Conservation (phyloP, 2,797 vertebrate species). For the Argya squamiceps region DNA sequence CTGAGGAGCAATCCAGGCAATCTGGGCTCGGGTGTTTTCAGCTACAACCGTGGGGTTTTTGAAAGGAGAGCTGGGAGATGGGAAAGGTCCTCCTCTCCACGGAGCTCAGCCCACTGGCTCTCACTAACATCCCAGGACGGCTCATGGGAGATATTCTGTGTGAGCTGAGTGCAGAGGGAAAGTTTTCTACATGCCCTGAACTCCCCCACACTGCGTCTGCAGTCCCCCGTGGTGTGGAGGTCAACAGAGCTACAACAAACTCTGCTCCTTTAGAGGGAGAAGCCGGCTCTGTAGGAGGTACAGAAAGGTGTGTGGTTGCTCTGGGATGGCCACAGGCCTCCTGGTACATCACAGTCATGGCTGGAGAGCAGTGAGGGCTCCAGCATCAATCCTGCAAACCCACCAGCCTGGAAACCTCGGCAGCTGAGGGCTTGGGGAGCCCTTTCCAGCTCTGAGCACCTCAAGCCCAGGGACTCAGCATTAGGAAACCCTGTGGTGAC, state of each 20-base stretch:
- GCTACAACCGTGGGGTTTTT: accelerated
- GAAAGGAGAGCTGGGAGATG: background rate
- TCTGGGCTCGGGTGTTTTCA: accelerated
- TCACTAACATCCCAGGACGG: accelerated
- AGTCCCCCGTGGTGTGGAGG: accelerated
- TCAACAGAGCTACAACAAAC: background rate
- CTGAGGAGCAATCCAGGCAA: background rate
- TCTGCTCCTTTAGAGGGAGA: background rate
- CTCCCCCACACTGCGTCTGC: background rate
- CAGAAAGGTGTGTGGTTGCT: background rate
- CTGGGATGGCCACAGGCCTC: background rate
- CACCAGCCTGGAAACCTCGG: background rate
- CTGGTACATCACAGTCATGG: accelerated
- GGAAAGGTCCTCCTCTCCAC: background rate
- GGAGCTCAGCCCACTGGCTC: background rate
- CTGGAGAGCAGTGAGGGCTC: background rate
- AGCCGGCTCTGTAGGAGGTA: background rate
- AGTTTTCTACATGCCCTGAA: accelerated
- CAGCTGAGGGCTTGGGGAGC: background rate
- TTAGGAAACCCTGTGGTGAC: background rate
- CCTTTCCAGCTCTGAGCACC: background rate
- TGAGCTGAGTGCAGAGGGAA: accelerated
- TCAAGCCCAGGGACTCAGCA: background rate
- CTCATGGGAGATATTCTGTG: background rate
- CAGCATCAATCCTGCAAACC: background rate